A percentile compares a stretch with the other conserved stretches of the same genome.
These are phyloP conservation scores for Orthosia gothica DNA, from an alignment of 2,888 invertebrate species.

Conservation along the genomic window DNA sequence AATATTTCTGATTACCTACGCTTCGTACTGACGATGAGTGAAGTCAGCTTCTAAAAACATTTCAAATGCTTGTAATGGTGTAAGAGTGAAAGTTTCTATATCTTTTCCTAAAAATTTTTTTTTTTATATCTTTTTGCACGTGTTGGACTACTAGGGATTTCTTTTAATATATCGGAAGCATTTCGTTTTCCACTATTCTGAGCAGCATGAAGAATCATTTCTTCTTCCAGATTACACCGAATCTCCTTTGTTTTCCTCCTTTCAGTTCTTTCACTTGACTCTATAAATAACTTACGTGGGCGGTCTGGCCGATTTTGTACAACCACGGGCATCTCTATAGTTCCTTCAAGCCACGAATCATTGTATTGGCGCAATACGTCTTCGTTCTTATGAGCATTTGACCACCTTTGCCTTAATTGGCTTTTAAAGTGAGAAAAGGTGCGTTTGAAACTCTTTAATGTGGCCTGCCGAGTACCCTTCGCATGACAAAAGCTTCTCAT, in stretches of 20 bases:
- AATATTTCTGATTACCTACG: background rate
- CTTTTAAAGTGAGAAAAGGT: background rate
- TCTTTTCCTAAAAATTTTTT: background rate
- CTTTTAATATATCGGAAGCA: background rate
- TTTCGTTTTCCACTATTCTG: background rate
- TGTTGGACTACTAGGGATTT: background rate
- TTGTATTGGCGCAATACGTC: background rate
- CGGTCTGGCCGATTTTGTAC: no score
- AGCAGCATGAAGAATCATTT: background rate
- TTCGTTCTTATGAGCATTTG: background rate
- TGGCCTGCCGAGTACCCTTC: no score
- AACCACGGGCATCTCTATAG: background rate
- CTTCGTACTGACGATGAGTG: background rate
- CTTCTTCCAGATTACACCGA: background rate
- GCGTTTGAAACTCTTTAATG: no score
- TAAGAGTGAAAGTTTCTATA: background rate
- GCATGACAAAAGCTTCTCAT: no score
- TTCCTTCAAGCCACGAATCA: background rate
- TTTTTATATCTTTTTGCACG: background rate
- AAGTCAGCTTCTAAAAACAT: background rate
- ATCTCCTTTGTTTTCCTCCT: background rate
- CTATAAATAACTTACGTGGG: no score
- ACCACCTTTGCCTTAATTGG: background rate
- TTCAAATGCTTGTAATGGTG: background rate
- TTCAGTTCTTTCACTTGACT: background rate